phyloP scores from a whole-genome alignment of 2,113 vertebrate species.

The Octodon degus region DNA sequence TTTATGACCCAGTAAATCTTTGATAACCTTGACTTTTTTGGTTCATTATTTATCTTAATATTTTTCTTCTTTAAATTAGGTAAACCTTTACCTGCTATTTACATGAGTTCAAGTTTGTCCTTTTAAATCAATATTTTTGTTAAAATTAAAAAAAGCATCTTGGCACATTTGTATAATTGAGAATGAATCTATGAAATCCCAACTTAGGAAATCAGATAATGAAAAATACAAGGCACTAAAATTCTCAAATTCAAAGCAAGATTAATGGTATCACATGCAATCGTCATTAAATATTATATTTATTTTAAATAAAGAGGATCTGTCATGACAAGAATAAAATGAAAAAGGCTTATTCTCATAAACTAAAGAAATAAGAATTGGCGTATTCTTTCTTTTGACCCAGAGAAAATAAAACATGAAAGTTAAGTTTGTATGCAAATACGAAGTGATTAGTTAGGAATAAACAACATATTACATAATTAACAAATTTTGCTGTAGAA shows the following conservation, averaged over 20 bases:
- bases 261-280: background rate
- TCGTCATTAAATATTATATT: background rate
- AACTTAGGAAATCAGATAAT: slow-evolving; percentile 14
- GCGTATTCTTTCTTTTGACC: background rate
- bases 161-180: slow-evolving; percentile 3
- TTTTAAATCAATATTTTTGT: background rate
- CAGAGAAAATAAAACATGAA: background rate
- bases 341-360: background rate
- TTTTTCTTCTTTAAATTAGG: background rate
- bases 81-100: background rate
- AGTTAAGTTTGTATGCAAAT: background rate
- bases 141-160: background rate
- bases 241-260: background rate
- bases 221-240: background rate
- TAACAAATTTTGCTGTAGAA: background rate
- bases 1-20: background rate
- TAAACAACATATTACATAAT: background rate
- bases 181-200: background rate
- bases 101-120: background rate
- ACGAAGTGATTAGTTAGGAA: background rate
- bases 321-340: background rate
- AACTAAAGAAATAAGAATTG: background rate
- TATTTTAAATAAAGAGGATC: background rate
- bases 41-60: background rate
- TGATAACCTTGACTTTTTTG: background rate